Percentiles rank a stretch among this genome's conserved stretches.
These are phyloP conservation scores for Ctenopoma multispine DNA, from an alignment of 2,797 vertebrate species.

Conservation along the genomic window DNA sequence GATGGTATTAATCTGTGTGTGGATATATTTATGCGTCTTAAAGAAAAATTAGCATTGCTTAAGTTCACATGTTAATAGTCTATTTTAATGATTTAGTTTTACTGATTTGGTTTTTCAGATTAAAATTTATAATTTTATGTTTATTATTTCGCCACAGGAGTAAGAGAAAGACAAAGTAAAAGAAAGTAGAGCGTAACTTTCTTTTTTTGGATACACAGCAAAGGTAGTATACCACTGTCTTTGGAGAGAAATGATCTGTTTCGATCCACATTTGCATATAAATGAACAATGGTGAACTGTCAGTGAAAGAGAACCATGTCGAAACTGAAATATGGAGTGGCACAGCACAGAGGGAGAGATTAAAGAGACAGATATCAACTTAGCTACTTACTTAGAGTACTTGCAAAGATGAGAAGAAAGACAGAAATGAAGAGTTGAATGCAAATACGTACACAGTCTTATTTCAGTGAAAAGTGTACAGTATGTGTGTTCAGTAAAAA, in stretches of 20 bases:
- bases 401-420: constrained; percentile 11
- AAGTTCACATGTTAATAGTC: too few relatives aligned
- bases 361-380: constrained; percentile 38
- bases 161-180: constrained; percentile 9
- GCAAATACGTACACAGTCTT: neutral
- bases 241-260: constrained; percentile 61
- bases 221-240: constrained; percentile 45
- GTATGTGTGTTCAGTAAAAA: neutral
- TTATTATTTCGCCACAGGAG: constrained; percentile 4
- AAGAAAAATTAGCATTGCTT: neutral
- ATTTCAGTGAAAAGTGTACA: neutral
- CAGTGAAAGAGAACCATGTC: constrained; percentile 51
- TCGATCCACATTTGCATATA: constrained; percentile 74
- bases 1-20: neutral
- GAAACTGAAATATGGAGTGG: constrained; percentile 48
- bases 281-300: constrained; percentile 70
- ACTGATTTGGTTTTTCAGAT: too few relatives aligned
- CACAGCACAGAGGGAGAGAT: constrained; percentile 43
- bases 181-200: constrained; percentile 20
- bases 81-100: too few relatives aligned
- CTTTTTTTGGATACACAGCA: constrained; percentile 37
- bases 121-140: neutral
- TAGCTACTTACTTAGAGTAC: constrained; percentile 6
- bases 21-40: neutral
- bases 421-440: neutral